Conservation (phyloP, 2,888 invertebrate genomes). For the Tetramorium bicarinatum region DNA sequence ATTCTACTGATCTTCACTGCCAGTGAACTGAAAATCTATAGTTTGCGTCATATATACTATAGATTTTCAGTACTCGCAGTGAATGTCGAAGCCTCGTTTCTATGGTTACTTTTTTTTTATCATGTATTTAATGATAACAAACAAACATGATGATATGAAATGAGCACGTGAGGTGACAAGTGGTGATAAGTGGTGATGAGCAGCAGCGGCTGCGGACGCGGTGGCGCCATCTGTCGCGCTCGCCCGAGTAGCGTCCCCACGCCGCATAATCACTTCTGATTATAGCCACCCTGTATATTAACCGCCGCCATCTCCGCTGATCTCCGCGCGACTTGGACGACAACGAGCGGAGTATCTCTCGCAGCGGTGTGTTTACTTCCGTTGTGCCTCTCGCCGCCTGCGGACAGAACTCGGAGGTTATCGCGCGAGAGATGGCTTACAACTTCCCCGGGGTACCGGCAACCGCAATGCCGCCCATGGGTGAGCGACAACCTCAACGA, state of each 20-base stretch:
- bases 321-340: conserved; percentile 30
- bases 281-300: not conserved
- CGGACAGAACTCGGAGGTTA: not conserved
- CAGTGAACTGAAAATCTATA: too few species aligned
- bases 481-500: conserved; percentile 71
- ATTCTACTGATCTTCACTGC: too few species aligned
- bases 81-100: too few species aligned
- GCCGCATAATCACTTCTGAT: conserved; percentile 14
- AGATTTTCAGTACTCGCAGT: too few species aligned
- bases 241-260: not conserved
- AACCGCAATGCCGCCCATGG: conserved; percentile 83
- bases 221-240: not conserved
- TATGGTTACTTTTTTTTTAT: too few species aligned
- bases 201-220: not conserved
- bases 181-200: too few species aligned
- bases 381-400: not conserved
- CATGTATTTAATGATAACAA: too few species aligned
- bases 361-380: conserved; percentile 9
- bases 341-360: conserved; percentile 17
- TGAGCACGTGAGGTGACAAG: conserved; percentile 19
- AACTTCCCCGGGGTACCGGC: conserved; percentile 85
- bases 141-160: not conserved
- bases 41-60: too few species aligned
- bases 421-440: conserved; percentile 81
- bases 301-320: conserved; percentile 45